Percentiles rank a stretch among this genome's conserved stretches.
These are phyloP conservation scores for Vulpes ferrilata DNA, from an alignment of 2,113 vertebrate genomes.

Conservation along the genomic window DNA sequence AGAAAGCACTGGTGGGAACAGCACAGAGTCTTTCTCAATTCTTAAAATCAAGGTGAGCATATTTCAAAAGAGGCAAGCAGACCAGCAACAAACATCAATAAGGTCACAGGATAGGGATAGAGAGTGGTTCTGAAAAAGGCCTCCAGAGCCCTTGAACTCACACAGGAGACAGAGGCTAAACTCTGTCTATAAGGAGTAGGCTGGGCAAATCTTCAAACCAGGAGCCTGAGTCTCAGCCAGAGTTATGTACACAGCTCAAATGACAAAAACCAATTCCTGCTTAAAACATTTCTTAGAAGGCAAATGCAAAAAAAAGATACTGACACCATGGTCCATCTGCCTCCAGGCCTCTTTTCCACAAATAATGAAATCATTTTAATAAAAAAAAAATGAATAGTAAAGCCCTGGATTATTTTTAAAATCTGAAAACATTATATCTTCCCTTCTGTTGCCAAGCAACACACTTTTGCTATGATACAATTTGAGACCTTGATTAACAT, in stretches of 20 bases:
- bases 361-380: slow-evolving; percentile 71
- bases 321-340: neutral
- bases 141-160: neutral
- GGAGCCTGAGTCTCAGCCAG: neutral
- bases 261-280: neutral
- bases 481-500: slow-evolving; percentile 72
- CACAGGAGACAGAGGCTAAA: neutral
- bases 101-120: neutral
- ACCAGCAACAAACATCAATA: neutral
- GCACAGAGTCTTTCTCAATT: neutral
- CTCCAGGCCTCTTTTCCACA: slow-evolving; percentile 48
- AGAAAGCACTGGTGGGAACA: neutral
- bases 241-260: neutral
- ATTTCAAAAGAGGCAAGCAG: neutral
- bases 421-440: slow-evolving; percentile 69
- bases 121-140: neutral
- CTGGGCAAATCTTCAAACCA: neutral
- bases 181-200: neutral
- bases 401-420: slow-evolving; percentile 77
- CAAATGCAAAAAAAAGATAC: slow-evolving; percentile 28
- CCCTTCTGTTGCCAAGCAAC: slow-evolving; percentile 81
- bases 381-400: slow-evolving; percentile 61
- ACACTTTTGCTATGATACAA: slow-evolving; percentile 59
- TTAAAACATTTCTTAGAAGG: neutral
- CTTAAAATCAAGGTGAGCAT: neutral